A percentile compares a stretch with the other conserved stretches of the same genome.
Evolutionary conservation across 1,140 invertebrate species (phyloP).

Genomic region (Episyrphus balteatus): DNA sequence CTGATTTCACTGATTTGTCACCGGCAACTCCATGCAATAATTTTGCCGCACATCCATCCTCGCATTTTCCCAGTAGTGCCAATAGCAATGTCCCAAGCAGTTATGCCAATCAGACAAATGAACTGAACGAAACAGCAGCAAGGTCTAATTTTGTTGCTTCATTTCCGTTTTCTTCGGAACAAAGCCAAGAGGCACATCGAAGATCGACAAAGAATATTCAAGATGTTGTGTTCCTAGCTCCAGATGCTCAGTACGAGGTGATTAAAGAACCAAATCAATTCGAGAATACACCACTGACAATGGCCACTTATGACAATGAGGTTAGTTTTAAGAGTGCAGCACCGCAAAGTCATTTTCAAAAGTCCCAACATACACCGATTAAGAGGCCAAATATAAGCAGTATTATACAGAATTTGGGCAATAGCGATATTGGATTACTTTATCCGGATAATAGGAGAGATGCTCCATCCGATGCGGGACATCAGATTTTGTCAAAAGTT

Average conservation of each 20-base stretch:
- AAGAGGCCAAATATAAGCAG: slow-evolving; percentile 32
- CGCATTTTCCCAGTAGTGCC: background rate
- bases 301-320: slow-evolving; percentile 6
- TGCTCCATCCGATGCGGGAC: too few relatives aligned
- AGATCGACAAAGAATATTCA: slow-evolving; percentile 34
- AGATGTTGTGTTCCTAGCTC: slow-evolving; percentile 40
- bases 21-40: slow-evolving; percentile 28
- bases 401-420: slow-evolving; percentile 35
- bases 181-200: slow-evolving; percentile 33
- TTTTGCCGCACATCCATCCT: background rate
- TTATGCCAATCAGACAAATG: background rate
- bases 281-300: slow-evolving; percentile 5
- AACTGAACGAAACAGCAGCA: slow-evolving; percentile 9
- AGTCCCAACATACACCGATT: slow-evolving; percentile 11
- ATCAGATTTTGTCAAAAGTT: too few relatives aligned
- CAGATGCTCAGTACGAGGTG: slow-evolving; percentile 52
- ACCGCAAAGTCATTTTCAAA: slow-evolving; percentile 14
- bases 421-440: slow-evolving; percentile 28
- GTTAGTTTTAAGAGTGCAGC: background rate
- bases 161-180: slow-evolving; percentile 32
- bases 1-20: slow-evolving; percentile 35
- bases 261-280: slow-evolving; percentile 24
- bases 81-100: background rate
- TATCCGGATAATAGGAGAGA: slow-evolving; percentile 11
- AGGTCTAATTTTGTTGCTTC: slow-evolving; percentile 28